Conservation (phyloP, 2,797 vertebrate species). For the Heterohyrax brucei region DNA sequence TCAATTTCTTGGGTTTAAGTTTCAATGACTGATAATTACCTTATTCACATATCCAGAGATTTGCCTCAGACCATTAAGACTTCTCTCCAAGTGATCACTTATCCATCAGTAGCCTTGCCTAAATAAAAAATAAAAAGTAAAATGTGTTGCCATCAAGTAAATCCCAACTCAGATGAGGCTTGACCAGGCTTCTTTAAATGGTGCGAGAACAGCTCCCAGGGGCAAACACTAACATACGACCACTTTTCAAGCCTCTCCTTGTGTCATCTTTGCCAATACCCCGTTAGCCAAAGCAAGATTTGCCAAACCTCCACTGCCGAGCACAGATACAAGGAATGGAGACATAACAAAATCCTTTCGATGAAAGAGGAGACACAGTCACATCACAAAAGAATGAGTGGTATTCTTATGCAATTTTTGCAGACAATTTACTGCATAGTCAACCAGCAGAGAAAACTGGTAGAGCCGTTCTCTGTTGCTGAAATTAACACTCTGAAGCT, state of each 20-base stretch:
- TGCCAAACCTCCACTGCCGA: background rate
- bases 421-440: background rate
- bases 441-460: background rate
- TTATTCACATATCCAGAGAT: background rate
- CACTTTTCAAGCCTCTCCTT: background rate
- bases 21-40: background rate
- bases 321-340: background rate
- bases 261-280: background rate
- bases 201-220: background rate
- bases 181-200: background rate
- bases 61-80: background rate
- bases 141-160: too few species aligned
- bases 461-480: background rate
- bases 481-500: background rate
- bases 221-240: background rate
- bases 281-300: background rate
- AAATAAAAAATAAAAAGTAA: too few species aligned
- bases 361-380: background rate
- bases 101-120: background rate
- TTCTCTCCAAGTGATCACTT: background rate
- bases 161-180: too few species aligned
- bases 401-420: slow-evolving; percentile 1
- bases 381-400: background rate
- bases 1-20: background rate
- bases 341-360: background rate